Conservation (phyloP, 2,113 vertebrate species). For the Pomatostomus ruficeps region DNA sequence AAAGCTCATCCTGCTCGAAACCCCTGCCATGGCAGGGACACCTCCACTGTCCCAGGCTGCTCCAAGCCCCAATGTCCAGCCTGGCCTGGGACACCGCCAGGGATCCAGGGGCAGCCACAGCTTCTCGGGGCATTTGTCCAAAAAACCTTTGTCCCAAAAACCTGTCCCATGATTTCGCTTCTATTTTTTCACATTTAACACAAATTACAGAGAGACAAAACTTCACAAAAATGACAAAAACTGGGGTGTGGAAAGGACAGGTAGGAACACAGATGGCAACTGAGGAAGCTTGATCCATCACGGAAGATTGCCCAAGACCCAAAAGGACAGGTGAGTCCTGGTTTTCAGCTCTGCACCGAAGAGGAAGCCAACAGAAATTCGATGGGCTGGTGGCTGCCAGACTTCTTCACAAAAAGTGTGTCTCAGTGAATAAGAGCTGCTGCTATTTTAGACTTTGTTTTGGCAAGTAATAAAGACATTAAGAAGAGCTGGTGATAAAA, state of each 20-base stretch:
- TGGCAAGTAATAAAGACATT: neutral
- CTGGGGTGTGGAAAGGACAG: neutral
- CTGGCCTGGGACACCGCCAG: neutral
- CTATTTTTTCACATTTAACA: neutral
- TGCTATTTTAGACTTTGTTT: neutral
- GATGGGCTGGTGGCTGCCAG: neutral
- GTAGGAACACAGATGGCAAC: neutral
- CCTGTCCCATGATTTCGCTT: neutral
- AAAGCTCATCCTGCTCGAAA: neutral
- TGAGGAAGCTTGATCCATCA: neutral
- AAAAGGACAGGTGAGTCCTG: neutral
- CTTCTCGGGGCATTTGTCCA: neutral
- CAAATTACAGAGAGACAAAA: neutral
- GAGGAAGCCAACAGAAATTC: neutral
- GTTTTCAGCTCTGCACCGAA: neutral
- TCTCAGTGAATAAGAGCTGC: neutral
- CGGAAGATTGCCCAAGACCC: neutral
- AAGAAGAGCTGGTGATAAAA: neutral
- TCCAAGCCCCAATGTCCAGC: neutral
- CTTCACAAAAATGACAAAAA: neutral
- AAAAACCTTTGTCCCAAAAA: neutral
- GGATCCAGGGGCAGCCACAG: neutral
- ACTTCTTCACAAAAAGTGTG: neutral
- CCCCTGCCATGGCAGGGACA: neutral
- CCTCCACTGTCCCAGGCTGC: accelerated